Evolutionary conservation across 2,888 invertebrate species (phyloP).

Genomic region (Nesidiocoris tenuis): DNA sequence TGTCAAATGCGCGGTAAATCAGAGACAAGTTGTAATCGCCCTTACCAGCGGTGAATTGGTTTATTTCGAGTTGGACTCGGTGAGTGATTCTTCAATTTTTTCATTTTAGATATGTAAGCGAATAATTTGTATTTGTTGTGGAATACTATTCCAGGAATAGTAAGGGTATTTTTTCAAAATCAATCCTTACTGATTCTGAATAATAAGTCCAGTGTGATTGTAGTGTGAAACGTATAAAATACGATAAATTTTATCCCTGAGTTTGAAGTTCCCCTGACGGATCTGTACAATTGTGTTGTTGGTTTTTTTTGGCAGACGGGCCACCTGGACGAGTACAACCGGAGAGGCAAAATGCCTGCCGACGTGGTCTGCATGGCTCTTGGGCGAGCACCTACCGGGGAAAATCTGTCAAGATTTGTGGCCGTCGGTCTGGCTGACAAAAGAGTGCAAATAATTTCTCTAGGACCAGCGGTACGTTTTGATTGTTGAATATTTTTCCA

Average conservation of each 20-base stretch:
- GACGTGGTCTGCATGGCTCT: conserved; percentile 99
- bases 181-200: no score
- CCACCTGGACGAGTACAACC: conserved; percentile 96
- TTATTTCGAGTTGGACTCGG: conserved; percentile 99
- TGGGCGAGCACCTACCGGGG: conserved; percentile 91
- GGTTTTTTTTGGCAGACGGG: conserved; percentile 82
- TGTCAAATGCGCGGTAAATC: conserved; percentile 96
- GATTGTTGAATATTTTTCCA: no score
- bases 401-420: conserved; percentile 91
- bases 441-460: conserved; percentile 94
- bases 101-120: no score
- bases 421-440: conserved; percentile 95
- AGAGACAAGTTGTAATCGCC: conserved; percentile 96
- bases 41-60: conserved; percentile 96
- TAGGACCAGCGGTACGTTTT: conserved; percentile 78
- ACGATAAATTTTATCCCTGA: no score
- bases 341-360: conserved; percentile 91
- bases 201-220: no score
- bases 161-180: no score
- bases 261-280: no score
- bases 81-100: no score
- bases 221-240: no score
- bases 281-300: background rate
- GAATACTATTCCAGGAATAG: no score
- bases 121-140: no score